Evolutionary conservation across 37 sponge, comb jelly and placozoan species (phyloP).

Genomic region (Cliona cf. orientalis): DNA sequence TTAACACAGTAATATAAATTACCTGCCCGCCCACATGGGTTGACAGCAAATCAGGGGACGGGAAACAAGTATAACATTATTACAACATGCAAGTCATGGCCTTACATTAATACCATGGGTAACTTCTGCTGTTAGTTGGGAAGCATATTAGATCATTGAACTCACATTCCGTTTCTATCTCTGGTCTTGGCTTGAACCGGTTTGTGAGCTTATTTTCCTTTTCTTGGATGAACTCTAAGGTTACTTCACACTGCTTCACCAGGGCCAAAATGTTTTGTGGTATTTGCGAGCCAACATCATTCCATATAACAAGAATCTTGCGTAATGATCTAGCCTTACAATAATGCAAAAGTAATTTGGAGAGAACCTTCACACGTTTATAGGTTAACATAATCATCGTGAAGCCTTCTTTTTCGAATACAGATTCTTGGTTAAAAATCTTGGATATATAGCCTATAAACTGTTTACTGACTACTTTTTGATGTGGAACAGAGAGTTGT

Average conservation of each 20-base stretch:
- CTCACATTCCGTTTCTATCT: conserved; percentile 52
- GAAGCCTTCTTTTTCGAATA: conserved; percentile 2
- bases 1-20: too few relatives aligned
- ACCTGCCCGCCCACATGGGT: too few relatives aligned
- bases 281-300: conserved; percentile 19
- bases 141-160: too few relatives aligned
- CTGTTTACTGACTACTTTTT: too few relatives aligned
- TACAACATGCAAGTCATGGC: too few relatives aligned
- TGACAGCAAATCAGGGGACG: too few relatives aligned
- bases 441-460: too few relatives aligned
- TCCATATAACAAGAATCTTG: conserved; percentile 45
- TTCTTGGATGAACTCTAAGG: not conserved
- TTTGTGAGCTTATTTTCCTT: conserved; percentile 28
- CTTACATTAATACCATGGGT: too few relatives aligned
- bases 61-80: too few relatives aligned
- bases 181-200: conserved; percentile 33
- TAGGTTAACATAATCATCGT: conserved; percentile 33
- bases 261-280: not conserved
- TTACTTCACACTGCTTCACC: not conserved
- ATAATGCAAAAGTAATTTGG: conserved; percentile 5
- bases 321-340: not conserved
- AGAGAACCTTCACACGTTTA: conserved; percentile 1
- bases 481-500: too few relatives aligned
- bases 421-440: too few relatives aligned
- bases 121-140: too few relatives aligned